phyloP scores from a whole-genome alignment of 2,888 invertebrate species.

The Cantharis rufa region DNA sequence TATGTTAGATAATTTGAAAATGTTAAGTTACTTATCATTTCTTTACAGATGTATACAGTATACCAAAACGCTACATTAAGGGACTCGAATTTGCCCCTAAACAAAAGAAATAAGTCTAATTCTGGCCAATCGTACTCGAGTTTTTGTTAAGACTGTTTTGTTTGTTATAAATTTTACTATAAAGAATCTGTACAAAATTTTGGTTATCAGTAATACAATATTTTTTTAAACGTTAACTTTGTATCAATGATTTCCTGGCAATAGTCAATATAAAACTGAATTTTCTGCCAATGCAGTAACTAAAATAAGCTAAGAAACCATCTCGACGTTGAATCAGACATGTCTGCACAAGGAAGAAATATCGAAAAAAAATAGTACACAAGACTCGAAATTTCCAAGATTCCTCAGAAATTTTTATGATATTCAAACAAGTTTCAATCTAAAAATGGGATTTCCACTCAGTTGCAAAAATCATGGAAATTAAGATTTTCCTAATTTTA shows the following conservation, averaged over 20 bases:
- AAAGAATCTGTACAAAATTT: background rate
- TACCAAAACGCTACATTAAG: constrained; percentile 75
- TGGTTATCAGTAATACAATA: background rate
- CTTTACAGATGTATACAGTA: constrained; percentile 73
- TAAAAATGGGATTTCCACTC: no score
- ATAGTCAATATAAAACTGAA: no score
- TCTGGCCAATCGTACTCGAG: background rate
- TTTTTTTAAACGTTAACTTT: background rate
- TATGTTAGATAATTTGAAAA: constrained; percentile 24
- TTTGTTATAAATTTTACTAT: background rate
- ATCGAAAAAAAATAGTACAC: no score
- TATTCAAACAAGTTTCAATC: no score
- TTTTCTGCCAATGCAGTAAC: no score
- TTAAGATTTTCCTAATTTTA: no score
- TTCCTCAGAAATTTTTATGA: no score
- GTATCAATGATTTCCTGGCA: background rate
- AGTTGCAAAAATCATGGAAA: no score
- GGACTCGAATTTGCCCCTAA: constrained; percentile 78
- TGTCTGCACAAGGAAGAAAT: no score
- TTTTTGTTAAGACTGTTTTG: background rate
- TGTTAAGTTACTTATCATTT: constrained; percentile 37
- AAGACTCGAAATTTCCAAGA: no score
- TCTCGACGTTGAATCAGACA: no score
- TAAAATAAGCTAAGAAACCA: no score
- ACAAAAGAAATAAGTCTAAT: constrained; percentile 65